Evolutionary conservation across 1,140 invertebrate genomes (phyloP), one percentile per base, ranked within the genome.

Genomic region (Aphelenchoides fujianensis): DNA sequence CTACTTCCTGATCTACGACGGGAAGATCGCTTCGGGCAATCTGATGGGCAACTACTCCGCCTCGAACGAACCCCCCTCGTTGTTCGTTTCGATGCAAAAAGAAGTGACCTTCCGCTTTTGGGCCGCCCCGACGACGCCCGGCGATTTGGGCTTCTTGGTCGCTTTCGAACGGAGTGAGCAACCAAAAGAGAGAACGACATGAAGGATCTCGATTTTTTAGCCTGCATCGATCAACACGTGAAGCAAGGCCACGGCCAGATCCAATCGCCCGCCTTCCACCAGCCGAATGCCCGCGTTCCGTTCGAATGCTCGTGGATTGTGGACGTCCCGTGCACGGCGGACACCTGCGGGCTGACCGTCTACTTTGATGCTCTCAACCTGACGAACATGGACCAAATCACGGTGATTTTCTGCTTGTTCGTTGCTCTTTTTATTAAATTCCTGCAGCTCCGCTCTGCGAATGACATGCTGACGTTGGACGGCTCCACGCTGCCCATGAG

Each of bases 301-400:
- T 72, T 72, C 34, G 34, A 72, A 5, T 72, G 69, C 53, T 72
- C 70, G 2, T 72, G 69, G 69, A 23, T 52, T 2, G 72, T 72
- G 19, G 70, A 72, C 28, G 53, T 59, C 12, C 70, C 69, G 31
- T 72, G 70, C 41, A 5, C 23, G n/a, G n/a, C 7, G 0, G 23
- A 62, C 0, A 7, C 7, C n/a, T 72, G 70, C 19, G 53, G 35
- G 3, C 30, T 72, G n/a, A 72, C 70, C 2, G 16, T 72, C n/a
- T 72, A 35, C 48, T 72, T 72, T 30, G 70, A 72, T n/a, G n/a
- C 23, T 32, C 37, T 72, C 3, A 72, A 72, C 19, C 19, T 72
- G 23, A 72, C 70, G 3, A 72, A 72, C 48, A 30, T 30, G 2
- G 70, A 72, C 53, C n/a, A 16, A 9, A 72, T 72, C 61, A 27